Evolutionary conservation across 2,888 invertebrate genomes (phyloP), one percentile per base, ranked within the genome.

Genomic region (Loripinus fragilis): DNA sequence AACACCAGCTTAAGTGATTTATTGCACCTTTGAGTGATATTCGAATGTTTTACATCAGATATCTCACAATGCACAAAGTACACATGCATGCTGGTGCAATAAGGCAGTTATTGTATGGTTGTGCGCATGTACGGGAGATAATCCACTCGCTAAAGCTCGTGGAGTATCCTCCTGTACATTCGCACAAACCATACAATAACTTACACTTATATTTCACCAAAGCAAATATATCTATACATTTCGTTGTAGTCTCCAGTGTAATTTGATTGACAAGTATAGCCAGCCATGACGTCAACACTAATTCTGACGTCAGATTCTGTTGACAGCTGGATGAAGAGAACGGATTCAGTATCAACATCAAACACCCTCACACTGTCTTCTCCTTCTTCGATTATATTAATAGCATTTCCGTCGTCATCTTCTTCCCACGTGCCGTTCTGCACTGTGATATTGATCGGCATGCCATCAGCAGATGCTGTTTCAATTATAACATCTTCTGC

Each of bases 351-450:
- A 20, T 60, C 33, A 33, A 45, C 42, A 23, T 67, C 42, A 2
- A 25, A 8, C 23, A 67, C 28, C n/a, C 28, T 25, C 41, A 67
- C 23, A 23, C 8, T 7, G 42, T 28, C 23, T 8, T 42, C 67
- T 1, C 67, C 67, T 45, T 67, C 67, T 28, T 35, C 67, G 15
- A 67, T 67, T 12, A 67, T 23, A 28, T 45, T 28, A 17, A 41
- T 38, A 17, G 25, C 67, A n/a, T 45, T 45, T 8, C 67, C 67
- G 42, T 67, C 41, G 2, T 67, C 67, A 45, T 67, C 67, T 28
- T 67, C 67, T 23, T 67, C 67, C 67, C 67, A 67, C 12, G 67
- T 45, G n/a, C 67, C 67, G 12, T 67, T 45, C 45, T 67, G 67
- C 17, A 45, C 67, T 2, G 41, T 42, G 67, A 67, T 67, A 25